Conservation (phyloP, 2,113 vertebrate genomes). For the Podilymbus podiceps region DNA sequence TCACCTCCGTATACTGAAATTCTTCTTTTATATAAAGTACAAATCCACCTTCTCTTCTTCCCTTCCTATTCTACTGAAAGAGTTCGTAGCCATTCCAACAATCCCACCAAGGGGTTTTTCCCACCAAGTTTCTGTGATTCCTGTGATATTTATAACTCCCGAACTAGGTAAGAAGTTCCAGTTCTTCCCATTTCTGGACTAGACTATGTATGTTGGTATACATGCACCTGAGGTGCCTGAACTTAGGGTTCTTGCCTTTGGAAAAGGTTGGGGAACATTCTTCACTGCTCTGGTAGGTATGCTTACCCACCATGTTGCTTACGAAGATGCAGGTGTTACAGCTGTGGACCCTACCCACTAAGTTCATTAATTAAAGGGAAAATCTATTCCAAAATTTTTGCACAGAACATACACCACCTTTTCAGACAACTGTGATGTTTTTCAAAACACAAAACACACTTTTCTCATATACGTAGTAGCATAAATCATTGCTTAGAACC, state of each 20-base stretch:
- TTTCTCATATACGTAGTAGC: not conserved
- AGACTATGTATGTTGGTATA: accelerated
- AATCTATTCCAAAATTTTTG: not conserved
- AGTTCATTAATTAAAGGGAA: not conserved
- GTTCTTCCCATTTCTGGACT: not conserved
- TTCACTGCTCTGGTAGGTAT: not conserved
- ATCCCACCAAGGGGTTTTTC: not conserved
- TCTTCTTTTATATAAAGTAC: not conserved
- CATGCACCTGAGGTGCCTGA: not conserved
- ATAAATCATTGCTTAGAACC: not conserved
- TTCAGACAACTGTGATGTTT: accelerated
- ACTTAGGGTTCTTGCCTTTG: not conserved
- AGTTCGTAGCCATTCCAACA: not conserved
- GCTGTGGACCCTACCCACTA: not conserved
- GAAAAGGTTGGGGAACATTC: not conserved
- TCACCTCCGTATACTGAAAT: not conserved
- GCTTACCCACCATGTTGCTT: not conserved
- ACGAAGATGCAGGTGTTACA: not conserved
- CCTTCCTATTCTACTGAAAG: not conserved
- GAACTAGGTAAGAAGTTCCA: not conserved
- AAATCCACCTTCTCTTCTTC: not conserved
- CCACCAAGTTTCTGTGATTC: not conserved
- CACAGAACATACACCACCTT: not conserved
- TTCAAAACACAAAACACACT: not conserved
- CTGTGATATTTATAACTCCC: not conserved